Evolutionary conservation across 2,888 invertebrate genomes (phyloP), one percentile per base, ranked within the genome.

Genomic region (Torymus texanus): DNA sequence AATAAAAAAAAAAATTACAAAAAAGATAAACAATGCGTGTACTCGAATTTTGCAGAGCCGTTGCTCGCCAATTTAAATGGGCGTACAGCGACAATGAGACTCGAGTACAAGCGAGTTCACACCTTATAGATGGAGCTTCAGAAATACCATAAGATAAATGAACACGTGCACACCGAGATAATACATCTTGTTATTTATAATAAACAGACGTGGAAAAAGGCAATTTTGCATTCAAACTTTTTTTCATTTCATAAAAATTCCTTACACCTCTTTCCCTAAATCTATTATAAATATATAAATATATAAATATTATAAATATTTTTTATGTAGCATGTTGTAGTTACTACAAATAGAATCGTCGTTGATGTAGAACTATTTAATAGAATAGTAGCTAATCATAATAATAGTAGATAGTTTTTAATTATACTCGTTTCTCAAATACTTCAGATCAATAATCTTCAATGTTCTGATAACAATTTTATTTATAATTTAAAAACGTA

Each of bases 111-210:
- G 55, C 59, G 13, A 59, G 72, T 51, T 78, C 68, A 81, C 74
- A 71, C 71, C 79, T 62, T 76, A 72, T 78, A 87, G 86, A 86
- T 85, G 85, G 87, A 88, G 89, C 88, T 88, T 89, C 84, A 87
- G 59, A 76, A 41, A 81, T 81, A 79, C 74, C 66, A 62, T 81
- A 62, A 58, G 62, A 84, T 86, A 86, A 87, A 85, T 83, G 82
- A 77, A 87, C 84, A 88, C 87, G 83, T 88, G 87, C 88, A 86
- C 89, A 89, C 88, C 85, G 86, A 88, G 78, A 85, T 84, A 85
- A 88, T 88, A 87, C 87, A 89, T 87, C 86, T 87, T 88, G 89
- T 89, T 89, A 88, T 89, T 89, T 89, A 87, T 88, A 89, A 89
- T 89, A 89, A 89, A 89, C 83, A 66, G 67, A 77, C 74, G 55